A percentile compares a stretch with the other conserved stretches of the same genome.
These are phyloP conservation scores for Addax nasomaculatus DNA, from an alignment of 2,113 vertebrate species.

Conservation along the genomic window DNA sequence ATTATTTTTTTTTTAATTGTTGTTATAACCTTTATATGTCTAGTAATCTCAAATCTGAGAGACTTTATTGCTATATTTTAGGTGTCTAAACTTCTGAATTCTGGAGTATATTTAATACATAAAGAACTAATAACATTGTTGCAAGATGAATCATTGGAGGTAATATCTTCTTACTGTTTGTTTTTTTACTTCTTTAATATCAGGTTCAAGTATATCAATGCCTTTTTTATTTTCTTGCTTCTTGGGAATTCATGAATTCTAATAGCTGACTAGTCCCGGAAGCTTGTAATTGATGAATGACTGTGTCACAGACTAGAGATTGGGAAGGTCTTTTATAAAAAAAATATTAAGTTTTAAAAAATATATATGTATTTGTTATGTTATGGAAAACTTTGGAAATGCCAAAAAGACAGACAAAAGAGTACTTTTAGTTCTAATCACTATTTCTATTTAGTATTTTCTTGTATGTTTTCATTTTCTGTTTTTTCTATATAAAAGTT, in stretches of 20 bases:
- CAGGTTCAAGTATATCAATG: not conserved
- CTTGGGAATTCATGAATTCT: not conserved
- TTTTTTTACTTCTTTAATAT: conserved; percentile 51
- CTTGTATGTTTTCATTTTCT: not conserved
- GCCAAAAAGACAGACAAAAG: not conserved
- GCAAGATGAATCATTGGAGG: conserved; percentile 95
- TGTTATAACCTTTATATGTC: not conserved
- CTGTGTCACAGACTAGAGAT: not conserved
- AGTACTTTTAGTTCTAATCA: not conserved
- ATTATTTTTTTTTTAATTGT: not conserved
- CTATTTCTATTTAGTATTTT: not conserved
- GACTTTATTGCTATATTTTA: conserved; percentile 74
- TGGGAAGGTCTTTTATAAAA: not conserved
- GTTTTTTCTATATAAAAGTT: not conserved
- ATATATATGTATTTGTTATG: not conserved
- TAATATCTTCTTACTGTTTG: conserved; percentile 76
- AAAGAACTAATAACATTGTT: conserved; percentile 91
- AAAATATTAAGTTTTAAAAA: not conserved
- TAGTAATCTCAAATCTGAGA: conserved; percentile 53
- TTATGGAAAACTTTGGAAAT: conserved; percentile 20
- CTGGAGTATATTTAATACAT: conserved; percentile 89
- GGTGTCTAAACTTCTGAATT: conserved; percentile 93
- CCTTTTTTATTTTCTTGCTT: not conserved
- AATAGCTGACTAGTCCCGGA: not conserved
- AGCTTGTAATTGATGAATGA: not conserved